Evolutionary conservation across 2,113 vertebrate genomes (phyloP).

Genomic region (Dinomys branickii): DNA sequence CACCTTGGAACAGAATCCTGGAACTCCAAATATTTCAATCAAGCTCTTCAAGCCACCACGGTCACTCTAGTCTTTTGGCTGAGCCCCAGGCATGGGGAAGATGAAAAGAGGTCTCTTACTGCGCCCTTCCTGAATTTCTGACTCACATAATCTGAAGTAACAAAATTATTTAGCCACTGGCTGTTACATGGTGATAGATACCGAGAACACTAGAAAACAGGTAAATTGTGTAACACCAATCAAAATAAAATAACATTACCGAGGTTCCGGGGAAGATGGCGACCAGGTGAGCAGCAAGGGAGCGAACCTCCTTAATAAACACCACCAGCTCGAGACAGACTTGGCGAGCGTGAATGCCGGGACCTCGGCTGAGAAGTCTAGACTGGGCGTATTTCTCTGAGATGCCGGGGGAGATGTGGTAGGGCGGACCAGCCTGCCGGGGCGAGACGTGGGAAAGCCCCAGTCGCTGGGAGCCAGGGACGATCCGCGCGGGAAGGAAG

Average conservation of each 20-base stretch:
- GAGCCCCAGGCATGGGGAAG: not conserved
- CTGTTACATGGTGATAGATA: not conserved
- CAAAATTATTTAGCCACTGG: not conserved
- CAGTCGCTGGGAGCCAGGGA: too few species aligned
- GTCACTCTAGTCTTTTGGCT: not conserved
- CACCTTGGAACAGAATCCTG: not conserved
- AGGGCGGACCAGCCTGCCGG: too few species aligned
- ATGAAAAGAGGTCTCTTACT: not conserved
- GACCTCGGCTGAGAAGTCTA: too few species aligned
- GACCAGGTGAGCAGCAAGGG: too few species aligned
- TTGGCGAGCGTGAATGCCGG: too few species aligned
- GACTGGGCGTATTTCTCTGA: too few species aligned
- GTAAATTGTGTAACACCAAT: not conserved
- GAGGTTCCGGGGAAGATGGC: too few species aligned
- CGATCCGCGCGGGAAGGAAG: too few species aligned
- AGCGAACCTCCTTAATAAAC: too few species aligned
- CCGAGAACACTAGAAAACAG: not conserved
- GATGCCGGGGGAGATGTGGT: too few species aligned
- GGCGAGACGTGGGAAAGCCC: too few species aligned
- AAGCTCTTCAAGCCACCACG: not conserved
- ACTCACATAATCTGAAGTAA: not conserved
- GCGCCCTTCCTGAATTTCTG: not conserved
- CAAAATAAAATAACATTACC: not conserved
- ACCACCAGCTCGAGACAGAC: too few species aligned
- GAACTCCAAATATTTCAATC: not conserved